Conservation (phyloP, 2,113 vertebrate species). For the Pycnonotus jocosus region DNA sequence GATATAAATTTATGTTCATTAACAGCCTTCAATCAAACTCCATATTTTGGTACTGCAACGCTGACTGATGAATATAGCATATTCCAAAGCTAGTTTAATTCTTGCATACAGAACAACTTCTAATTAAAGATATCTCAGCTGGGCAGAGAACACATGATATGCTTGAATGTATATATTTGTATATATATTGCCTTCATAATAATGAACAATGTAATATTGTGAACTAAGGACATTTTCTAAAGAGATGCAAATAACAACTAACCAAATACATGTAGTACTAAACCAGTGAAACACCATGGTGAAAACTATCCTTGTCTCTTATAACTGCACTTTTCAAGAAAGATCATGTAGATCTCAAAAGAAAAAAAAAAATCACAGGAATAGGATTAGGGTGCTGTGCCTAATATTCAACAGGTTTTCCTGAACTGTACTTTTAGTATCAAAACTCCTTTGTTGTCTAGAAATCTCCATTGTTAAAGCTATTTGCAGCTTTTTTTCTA, state of each 20-base stretch:
- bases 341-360: not conserved
- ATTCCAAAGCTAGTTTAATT: not conserved
- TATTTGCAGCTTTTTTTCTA: not conserved
- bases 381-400: not conserved
- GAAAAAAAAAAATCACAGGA: not conserved
- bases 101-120: not conserved
- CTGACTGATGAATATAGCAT: not conserved
- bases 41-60: not conserved
- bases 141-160: not conserved
- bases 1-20: not conserved
- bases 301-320: not conserved
- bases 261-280: not conserved
- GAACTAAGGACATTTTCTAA: not conserved
- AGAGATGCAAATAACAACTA: slow-evolving; percentile 1
- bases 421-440: not conserved
- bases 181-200: not conserved
- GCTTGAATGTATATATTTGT: not conserved
- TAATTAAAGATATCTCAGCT: not conserved
- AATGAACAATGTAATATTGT: not conserved
- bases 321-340: not conserved
- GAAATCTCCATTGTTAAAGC: not conserved
- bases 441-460: not conserved
- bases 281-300: not conserved
- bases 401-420: not conserved
- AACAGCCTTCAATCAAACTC: not conserved